A percentile compares a stretch with the other conserved stretches of the same genome.
phyloP scores from a whole-genome alignment of 2,888 invertebrate species.

The Aphidoletes aphidimyza region DNA sequence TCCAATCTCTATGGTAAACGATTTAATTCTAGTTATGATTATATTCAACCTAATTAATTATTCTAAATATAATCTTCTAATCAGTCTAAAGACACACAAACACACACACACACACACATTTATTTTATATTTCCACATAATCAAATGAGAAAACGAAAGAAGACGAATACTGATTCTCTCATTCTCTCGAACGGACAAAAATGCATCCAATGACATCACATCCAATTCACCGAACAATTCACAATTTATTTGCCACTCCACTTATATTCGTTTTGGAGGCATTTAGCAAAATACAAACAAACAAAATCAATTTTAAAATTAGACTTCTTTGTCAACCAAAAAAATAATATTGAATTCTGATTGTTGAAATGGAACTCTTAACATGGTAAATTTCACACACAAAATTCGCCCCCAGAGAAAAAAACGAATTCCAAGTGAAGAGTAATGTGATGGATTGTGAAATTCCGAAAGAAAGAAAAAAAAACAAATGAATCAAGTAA shows the following conservation, averaged over 20 bases:
- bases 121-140: slow-evolving; percentile 46
- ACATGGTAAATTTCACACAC: neutral
- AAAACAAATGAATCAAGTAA: neutral
- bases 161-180: neutral
- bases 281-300: too few species aligned
- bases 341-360: neutral
- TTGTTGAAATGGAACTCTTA: slow-evolving; percentile 9
- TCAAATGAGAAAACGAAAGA: neutral
- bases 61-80: slow-evolving; percentile 41
- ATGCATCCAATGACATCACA: slow-evolving; percentile 9
- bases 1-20: neutral
- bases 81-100: neutral
- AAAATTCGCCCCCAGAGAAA: too few species aligned
- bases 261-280: neutral
- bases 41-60: slow-evolving; percentile 9
- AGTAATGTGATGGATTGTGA: neutral
- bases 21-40: slow-evolving; percentile 4
- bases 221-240: neutral
- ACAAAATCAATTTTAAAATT: too few species aligned
- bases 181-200: too few species aligned
- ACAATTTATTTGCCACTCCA: neutral
- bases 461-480: neutral
- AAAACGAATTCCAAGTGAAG: too few species aligned
- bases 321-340: neutral
- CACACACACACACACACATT: too few species aligned